Conservation (phyloP, 2,888 invertebrate species). For the Oscheius sp. region DNA sequence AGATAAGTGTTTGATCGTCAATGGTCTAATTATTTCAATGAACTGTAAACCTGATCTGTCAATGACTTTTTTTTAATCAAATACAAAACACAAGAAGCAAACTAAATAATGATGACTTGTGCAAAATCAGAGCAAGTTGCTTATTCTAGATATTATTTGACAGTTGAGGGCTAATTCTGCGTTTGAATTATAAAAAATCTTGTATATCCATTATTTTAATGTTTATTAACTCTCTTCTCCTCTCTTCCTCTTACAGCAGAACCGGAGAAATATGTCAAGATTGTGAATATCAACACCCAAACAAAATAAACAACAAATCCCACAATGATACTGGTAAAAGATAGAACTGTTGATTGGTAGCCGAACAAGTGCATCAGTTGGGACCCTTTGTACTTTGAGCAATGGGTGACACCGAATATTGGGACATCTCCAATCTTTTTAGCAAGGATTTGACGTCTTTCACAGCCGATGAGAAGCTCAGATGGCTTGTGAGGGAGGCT, state of each 20-base stretch:
- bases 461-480: constrained; percentile 36
- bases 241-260: background rate
- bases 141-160: too few species aligned
- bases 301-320: background rate
- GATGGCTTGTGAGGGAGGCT: background rate
- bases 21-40: too few species aligned
- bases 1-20: too few species aligned
- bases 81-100: too few species aligned
- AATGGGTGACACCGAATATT: constrained; percentile 19
- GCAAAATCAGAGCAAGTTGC: too few species aligned
- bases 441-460: constrained; percentile 28
- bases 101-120: too few species aligned
- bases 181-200: too few species aligned
- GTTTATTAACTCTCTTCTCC: too few species aligned
- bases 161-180: too few species aligned
- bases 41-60: too few species aligned
- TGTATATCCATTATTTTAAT: too few species aligned
- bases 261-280: background rate
- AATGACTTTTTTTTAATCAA: too few species aligned
- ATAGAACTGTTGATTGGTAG: background rate
- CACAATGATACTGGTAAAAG: background rate
- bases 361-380: constrained; percentile 22
- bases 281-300: background rate
- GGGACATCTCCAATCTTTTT: constrained; percentile 37
- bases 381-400: constrained; percentile 12